Percentiles rank a stretch among this genome's conserved stretches.
These are phyloP conservation scores for Urocitellus parryii DNA, from an alignment of 2,113 vertebrate species.

Conservation along the genomic window DNA sequence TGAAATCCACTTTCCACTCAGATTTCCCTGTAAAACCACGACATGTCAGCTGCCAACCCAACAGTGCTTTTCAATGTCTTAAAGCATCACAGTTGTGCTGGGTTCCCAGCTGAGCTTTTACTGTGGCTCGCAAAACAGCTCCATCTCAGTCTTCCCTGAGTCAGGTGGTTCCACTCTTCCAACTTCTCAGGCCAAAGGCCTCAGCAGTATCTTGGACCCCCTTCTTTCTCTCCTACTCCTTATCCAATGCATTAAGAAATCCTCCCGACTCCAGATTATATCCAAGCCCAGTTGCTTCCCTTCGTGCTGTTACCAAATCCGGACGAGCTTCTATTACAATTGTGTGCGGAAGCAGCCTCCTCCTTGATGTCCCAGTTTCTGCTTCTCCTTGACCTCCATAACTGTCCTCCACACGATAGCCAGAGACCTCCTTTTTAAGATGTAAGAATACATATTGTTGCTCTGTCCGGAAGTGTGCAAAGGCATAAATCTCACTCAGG, in stretches of 20 bases:
- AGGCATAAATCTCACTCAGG: background rate
- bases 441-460: background rate
- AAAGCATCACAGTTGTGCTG: background rate
- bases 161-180: background rate
- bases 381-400: background rate
- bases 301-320: background rate
- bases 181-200: background rate
- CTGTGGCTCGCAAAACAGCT: background rate
- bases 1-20: background rate
- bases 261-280: background rate
- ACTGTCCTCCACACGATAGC: background rate
- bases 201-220: no score
- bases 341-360: background rate
- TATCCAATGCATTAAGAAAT: background rate
- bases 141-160: background rate
- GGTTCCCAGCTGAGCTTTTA: background rate
- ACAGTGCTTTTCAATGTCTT: background rate
- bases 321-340: background rate
- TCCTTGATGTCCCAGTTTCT: background rate
- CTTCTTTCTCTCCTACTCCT: no score
- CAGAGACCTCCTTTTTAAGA: background rate
- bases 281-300: background rate
- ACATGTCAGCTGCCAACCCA: no score
- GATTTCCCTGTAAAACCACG: background rate
- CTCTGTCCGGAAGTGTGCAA: background rate